Base-by-base conservation (phyloP, 2,888 invertebrate species). In the Gymnoscelis rufifasciata region DNA sequence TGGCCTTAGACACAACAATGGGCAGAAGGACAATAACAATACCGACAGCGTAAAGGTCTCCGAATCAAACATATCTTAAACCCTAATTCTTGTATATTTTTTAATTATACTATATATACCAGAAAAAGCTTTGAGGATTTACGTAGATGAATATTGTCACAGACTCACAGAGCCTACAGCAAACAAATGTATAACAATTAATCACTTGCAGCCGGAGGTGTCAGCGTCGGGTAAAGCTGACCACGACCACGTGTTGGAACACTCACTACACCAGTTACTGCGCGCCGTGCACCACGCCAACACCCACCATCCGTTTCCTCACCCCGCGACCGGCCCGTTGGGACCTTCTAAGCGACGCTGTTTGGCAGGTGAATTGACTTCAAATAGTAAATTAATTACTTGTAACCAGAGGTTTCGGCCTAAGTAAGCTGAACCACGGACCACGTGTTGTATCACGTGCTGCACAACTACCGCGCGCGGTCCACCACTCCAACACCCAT, bases 181-280 rank as follows among this genome's bases (percentile, higher is more conserved):
- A n/a, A n/a, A n/a, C n/a, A n/a, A n/a, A n/a, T n/a, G n/a, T n/a
- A n/a, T n/a, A n/a, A n/a, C n/a, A n/a, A n/a, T n/a, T n/a, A n/a
- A 19, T 19, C 5, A 5, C 10, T 40, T 40, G 10, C 57, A 80
- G 79, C 50, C 71, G 29, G 82, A 79, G 47, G 69, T 69, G 28
- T 64, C 68, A n/a, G 66, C 68, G 11, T 68, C 70, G 7, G 76
- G 74, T 64, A 86, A 92, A 66, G 90, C 91, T 0, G 97, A 97
- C 64, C 97, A 98, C 71, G 97, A 98, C 82, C 97, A 97, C 72
- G 98, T 98, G n/a, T 80, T 98, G 56, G 98, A 98, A 73, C 98
- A 98, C 75, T 97, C 97, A 0, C 83, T 98, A 47, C 98, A 98
- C 82, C 98, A 98, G 78, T 83, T 98, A 47, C 86, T 98, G 45